These are phyloP conservation scores for Ispidina lecontei DNA, from an alignment of 2,797 vertebrate species.

Conservation along the genomic window DNA sequence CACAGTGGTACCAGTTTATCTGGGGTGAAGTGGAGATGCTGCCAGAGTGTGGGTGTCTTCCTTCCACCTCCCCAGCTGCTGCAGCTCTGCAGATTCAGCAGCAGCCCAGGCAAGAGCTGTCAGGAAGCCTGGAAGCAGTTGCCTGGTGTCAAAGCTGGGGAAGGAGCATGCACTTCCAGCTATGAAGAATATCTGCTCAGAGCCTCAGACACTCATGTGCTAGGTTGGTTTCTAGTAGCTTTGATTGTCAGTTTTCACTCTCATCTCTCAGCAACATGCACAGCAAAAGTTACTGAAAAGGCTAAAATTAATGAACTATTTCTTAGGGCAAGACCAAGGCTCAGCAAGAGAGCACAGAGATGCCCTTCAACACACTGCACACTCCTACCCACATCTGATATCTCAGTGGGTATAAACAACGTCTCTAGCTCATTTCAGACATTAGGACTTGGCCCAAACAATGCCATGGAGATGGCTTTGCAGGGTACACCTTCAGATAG, in stretches of 20 bases:
- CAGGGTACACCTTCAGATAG: too few relatives aligned
- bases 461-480: background rate
- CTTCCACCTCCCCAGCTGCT: background rate
- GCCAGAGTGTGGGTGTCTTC: background rate
- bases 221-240: background rate
- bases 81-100: background rate
- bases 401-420: background rate
- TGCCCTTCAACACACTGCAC: background rate
- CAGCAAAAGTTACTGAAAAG: background rate
- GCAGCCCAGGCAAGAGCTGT: background rate
- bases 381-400: background rate
- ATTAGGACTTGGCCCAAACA: background rate
- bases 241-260: background rate
- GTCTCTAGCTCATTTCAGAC: background rate
- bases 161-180: background rate
- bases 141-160: background rate
- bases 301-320: background rate
- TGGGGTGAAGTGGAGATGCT: background rate
- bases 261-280: background rate
- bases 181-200: background rate
- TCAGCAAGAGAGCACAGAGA: background rate
- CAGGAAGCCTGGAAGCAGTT: background rate
- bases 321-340: background rate
- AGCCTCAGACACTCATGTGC: background rate
- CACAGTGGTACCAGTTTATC: too few relatives aligned